Base-by-base conservation (phyloP, 2,888 invertebrate species). In the Hylaea fasciaria region DNA sequence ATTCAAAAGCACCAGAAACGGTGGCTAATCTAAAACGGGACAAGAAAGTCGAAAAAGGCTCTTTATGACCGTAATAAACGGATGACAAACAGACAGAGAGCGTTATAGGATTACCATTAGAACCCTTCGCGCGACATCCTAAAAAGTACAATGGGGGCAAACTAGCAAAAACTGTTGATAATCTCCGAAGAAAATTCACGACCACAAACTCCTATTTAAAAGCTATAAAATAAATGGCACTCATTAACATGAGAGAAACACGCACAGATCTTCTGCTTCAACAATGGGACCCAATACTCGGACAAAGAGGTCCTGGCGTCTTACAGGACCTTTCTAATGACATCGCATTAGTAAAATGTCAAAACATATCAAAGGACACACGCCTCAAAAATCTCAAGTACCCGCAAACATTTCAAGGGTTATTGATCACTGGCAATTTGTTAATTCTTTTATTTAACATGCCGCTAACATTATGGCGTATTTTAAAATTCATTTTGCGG, bases 281-380 rank as follows among this genome's bases (percentile, higher is more conserved):
- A 62, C 56, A 62, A 62, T 48, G 43, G 61, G 44, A 37, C 52
- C 61, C 61, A 57, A 12, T 48, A 14, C 32, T 45, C 39, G 32
- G 44, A 62, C 61, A 62, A 62, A 41, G 29, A 80, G 68, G 72
- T 74, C 74, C 73, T 80, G 74, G 81, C 81, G 74, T 83, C 82
- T 81, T 81, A 74, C 74, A 85, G 82, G 83, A 82, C 80, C 83
- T 80, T 72, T 73, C 68, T 89, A 91, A 92, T 82, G 88, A 85
- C 83, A 81, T 50, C 84, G 70, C 90, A 92, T 92, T 91, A 92
- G 91, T 91, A 89, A 90, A 86, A 85, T 89, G 91, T 91, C 92
- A 91, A 84, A 92, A 92, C 91, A 92, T 79, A 87, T 89, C 87
- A 90, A 89, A 89, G 83, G 81, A 87, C 86, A 84, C 83, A 80